Evolutionary conservation across 2,113 vertebrate species (phyloP).

Genomic region (Stictonetta naevosa): DNA sequence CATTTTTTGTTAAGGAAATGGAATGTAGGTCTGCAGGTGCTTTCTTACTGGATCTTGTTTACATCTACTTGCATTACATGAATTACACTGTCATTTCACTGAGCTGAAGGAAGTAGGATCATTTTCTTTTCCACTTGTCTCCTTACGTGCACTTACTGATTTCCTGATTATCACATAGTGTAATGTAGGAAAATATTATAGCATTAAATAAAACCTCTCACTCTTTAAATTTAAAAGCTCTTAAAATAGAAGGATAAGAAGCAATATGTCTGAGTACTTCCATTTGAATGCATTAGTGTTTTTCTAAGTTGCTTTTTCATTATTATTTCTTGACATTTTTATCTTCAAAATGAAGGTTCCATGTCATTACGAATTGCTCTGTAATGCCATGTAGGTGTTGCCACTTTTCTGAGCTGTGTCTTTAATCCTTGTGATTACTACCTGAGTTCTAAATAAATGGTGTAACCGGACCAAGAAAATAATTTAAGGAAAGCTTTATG

Average conservation of each 20-base stretch:
- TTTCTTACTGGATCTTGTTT: neutral
- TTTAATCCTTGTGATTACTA: neutral
- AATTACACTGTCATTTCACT: neutral
- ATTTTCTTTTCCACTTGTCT: neutral
- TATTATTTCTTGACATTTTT: neutral
- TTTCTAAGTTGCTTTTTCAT: neutral
- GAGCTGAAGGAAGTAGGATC: neutral
- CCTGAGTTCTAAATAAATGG: neutral
- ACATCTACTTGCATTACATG: neutral
- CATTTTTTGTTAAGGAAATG: neutral
- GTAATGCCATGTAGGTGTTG: neutral
- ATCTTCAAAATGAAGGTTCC: neutral
- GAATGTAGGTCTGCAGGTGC: neutral
- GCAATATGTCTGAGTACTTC: neutral
- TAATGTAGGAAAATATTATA: neutral
- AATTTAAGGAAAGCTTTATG: neutral
- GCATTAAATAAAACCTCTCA: neutral
- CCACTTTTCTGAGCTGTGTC: neutral
- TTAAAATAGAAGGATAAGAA: neutral
- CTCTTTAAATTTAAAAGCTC: neutral
- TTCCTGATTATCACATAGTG: neutral
- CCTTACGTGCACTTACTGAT: neutral
- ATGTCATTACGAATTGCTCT: neutral
- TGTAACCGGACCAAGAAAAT: neutral
- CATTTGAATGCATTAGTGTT: neutral